Conservation (phyloP, 2,113 vertebrate genomes). For the Lepidothrix coronata region DNA sequence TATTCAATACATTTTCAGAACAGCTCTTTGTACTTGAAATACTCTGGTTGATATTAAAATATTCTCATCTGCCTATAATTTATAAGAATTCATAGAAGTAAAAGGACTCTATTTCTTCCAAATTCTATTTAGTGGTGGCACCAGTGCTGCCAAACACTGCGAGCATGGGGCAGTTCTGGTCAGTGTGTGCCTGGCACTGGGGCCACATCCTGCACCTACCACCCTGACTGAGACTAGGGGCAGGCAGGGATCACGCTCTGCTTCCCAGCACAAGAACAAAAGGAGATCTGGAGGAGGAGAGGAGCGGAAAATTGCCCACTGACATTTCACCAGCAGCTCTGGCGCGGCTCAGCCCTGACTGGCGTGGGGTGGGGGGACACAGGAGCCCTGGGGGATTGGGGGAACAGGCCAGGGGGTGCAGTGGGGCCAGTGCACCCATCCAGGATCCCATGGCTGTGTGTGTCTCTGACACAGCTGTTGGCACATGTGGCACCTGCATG, state of each 20-base stretch:
- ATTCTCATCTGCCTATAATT: slow-evolving; percentile 66
- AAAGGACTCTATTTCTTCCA: slow-evolving; percentile 6
- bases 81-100: slow-evolving; percentile 37
- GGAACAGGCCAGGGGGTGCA: too few relatives aligned
- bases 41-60: slow-evolving; percentile 71
- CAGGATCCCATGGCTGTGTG: accelerated
- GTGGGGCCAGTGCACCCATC: accelerated
- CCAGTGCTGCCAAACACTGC: accelerated
- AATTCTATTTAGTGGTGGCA: background rate
- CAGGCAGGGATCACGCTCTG: background rate
- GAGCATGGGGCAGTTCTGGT: accelerated
- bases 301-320: background rate
- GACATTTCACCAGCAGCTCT: background rate
- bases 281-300: background rate
- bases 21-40: slow-evolving; percentile 67
- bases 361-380: accelerated
- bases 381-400: accelerated
- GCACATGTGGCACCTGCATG: accelerated
- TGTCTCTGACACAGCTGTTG: background rate
- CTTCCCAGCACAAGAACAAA: background rate
- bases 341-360: accelerated
- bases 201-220: background rate
- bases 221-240: background rate
- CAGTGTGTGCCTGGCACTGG: background rate
- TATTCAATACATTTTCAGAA: slow-evolving; percentile 63